Evolutionary conservation across 2,113 vertebrate genomes (phyloP).

Genomic region (Centropus bengalensis): DNA sequence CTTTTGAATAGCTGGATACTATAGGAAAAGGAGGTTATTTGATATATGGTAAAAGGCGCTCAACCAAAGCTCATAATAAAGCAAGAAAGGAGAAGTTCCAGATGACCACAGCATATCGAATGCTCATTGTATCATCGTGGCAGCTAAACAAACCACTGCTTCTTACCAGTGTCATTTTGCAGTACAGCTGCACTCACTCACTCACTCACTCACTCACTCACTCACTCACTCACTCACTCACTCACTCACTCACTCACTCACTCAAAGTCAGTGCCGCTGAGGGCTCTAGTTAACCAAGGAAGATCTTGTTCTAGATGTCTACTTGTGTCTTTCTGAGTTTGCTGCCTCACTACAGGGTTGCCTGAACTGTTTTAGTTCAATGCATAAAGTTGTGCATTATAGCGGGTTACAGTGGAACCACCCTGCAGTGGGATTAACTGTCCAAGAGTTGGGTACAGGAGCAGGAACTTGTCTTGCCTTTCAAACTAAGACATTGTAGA

Average conservation of each 20-base stretch:
- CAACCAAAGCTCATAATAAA: background rate
- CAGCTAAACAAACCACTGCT: background rate
- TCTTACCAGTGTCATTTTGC: background rate
- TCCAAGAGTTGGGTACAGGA: background rate
- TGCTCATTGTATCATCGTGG: background rate
- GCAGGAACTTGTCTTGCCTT: background rate
- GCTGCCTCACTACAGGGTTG: background rate
- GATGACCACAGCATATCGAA: background rate
- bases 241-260: no score
- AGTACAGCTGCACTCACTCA: background rate
- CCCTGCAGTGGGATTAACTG: background rate
- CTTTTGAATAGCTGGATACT: background rate
- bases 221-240: no score
- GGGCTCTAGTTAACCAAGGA: background rate
- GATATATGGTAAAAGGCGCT: background rate
- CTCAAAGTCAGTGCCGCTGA: background rate
- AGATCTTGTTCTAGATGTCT: background rate
- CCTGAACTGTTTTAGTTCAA: background rate
- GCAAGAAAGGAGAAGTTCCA: background rate
- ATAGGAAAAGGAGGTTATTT: background rate
- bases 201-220: no score
- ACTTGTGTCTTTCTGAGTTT: background rate
- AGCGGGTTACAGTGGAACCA: background rate
- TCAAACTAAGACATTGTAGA: background rate
- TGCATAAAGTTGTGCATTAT: background rate